These are phyloP conservation scores for Tretioscincus oriximinensis DNA, from an alignment of 2,113 vertebrate genomes.

Conservation along the genomic window DNA sequence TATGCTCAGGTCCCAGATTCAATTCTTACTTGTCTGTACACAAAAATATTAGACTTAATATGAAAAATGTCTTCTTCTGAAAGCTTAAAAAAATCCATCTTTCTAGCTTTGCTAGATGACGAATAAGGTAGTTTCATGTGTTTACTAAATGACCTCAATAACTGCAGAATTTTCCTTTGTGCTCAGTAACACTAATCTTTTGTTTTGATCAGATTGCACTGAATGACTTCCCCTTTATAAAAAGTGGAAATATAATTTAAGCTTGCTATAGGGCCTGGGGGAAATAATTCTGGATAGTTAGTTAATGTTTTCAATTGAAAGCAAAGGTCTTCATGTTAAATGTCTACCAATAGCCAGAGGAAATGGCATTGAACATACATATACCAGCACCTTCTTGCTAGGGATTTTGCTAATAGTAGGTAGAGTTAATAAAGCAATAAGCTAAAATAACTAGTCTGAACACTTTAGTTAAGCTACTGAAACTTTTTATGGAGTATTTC, in stretches of 20 bases:
- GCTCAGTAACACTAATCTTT: background rate
- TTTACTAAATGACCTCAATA: background rate
- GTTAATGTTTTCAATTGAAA: slow-evolving; percentile 11
- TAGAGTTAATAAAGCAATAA: background rate
- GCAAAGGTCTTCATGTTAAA: background rate
- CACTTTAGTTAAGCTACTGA: background rate
- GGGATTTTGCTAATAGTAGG: background rate
- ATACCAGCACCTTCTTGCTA: background rate
- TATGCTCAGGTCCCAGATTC: too few relatives aligned
- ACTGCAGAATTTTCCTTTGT: background rate
- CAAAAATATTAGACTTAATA: too few relatives aligned
- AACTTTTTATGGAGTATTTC: background rate
- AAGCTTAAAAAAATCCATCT: too few relatives aligned
- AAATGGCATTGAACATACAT: background rate
- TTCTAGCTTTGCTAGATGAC: background rate
- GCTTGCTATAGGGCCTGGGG: slow-evolving; percentile 2
- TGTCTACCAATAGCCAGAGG: slow-evolving; percentile 21
- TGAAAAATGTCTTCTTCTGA: too few relatives aligned
- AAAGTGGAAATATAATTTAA: background rate
- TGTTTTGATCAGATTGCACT: background rate
- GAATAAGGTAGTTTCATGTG: background rate
- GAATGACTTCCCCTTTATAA: background rate
- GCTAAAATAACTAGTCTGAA: background rate
- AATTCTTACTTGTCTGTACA: too few relatives aligned
- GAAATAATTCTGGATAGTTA: background rate